phyloP scores from a whole-genome alignment of 2,797 vertebrate species.

The Pseudotriccus pelzelni region DNA sequence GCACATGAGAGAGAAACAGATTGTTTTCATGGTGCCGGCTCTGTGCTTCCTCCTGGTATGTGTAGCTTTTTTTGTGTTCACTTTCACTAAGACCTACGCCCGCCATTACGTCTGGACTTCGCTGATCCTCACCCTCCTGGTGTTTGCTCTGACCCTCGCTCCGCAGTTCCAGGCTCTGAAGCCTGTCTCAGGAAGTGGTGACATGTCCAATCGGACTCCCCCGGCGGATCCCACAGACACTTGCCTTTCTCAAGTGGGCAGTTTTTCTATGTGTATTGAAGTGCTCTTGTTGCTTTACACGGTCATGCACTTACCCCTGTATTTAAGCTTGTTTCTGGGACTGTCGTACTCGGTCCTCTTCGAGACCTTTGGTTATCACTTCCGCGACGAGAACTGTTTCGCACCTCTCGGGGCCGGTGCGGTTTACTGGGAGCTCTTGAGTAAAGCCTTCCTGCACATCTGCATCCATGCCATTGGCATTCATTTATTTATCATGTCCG shows the following conservation, averaged over 20 bases:
- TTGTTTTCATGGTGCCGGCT: constrained; percentile 84
- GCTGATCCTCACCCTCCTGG: constrained; percentile 85
- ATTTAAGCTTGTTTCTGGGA: constrained; percentile 89
- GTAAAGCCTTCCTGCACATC: constrained; percentile 89
- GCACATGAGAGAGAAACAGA: constrained; percentile 79
- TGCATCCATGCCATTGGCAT: constrained; percentile 92
- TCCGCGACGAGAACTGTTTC: constrained; percentile 76
- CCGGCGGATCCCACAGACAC: constrained; percentile 36
- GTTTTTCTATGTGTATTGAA: constrained; percentile 94
- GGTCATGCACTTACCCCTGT: constrained; percentile 92
- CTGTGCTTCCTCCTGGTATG: constrained; percentile 85
- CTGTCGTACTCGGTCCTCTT: constrained; percentile 91
- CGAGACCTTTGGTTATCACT: constrained; percentile 88
- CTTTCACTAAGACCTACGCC: constrained; percentile 86
- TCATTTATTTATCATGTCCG: constrained; percentile 96
- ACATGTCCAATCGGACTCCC: constrained; percentile 66
- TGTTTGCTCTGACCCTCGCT: constrained; percentile 88
- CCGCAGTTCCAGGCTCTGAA: constrained; percentile 83
- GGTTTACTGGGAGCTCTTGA: constrained; percentile 84
- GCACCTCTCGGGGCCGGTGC: constrained; percentile 37
- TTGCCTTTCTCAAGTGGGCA: constrained; percentile 92
- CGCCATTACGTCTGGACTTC: constrained; percentile 87
- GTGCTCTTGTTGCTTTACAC: constrained; percentile 93
- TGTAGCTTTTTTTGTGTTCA: constrained; percentile 87
- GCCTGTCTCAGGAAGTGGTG: constrained; percentile 75